These are phyloP conservation scores for Portevinia maculata DNA, from an alignment of 2,888 invertebrate genomes.

Conservation along the genomic window DNA sequence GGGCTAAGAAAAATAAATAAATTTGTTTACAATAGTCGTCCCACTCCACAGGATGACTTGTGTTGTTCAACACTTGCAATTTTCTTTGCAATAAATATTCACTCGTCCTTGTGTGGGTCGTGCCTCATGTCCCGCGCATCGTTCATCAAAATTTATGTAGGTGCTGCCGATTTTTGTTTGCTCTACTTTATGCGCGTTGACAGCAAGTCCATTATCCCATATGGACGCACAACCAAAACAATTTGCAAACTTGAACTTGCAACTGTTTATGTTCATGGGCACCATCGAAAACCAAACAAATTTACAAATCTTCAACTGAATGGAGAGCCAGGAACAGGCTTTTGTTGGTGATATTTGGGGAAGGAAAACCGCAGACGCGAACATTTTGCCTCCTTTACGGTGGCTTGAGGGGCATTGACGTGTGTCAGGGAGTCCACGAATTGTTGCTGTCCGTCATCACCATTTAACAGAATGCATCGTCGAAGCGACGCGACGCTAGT, in stretches of 20 bases:
- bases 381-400: constrained; percentile 38
- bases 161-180: constrained; percentile 54
- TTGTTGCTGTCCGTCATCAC: constrained; percentile 41
- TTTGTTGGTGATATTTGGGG: constrained; percentile 37
- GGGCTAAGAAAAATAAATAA: constrained; percentile 54
- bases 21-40: constrained; percentile 21
- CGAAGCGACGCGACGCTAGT: constrained; percentile 34
- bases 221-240: constrained; percentile 46
- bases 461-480: constrained; percentile 31
- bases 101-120: constrained; percentile 62
- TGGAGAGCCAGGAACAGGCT: constrained; percentile 49
- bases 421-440: constrained; percentile 28
- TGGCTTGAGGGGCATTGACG: constrained; percentile 44
- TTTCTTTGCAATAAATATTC: constrained; percentile 65
- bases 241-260: constrained; percentile 68
- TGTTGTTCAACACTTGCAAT: constrained; percentile 68
- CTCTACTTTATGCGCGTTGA: constrained; percentile 58
- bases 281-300: constrained; percentile 59
- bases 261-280: constrained; percentile 66
- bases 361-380: constrained; percentile 33
- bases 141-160: constrained; percentile 51
- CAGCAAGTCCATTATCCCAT: constrained; percentile 44
- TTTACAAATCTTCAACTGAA: constrained; percentile 43
- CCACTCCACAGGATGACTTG: constrained; percentile 14
- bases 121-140: constrained; percentile 20